Evolutionary conservation across 2,113 vertebrate species (phyloP).

Genomic region (Muntiacus reevesi): DNA sequence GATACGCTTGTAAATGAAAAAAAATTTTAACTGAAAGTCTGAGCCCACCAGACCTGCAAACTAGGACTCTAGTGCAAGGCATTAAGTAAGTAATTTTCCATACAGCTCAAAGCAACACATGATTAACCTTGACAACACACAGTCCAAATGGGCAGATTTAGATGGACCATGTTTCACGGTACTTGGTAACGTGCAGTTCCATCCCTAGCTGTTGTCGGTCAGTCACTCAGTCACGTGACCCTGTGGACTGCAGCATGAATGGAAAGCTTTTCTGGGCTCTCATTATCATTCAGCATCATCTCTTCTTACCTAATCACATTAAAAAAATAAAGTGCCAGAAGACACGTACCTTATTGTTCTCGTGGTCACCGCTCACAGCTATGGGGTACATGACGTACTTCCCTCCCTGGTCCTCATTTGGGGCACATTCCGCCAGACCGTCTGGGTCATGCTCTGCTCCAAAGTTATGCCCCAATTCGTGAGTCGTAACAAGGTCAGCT

Average conservation of each 20-base stretch:
- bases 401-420: constrained; percentile 94
- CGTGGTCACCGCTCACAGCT: constrained; percentile 97
- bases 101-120: background rate
- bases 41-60: background rate
- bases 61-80: background rate
- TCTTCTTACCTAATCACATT: background rate
- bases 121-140: background rate
- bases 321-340: background rate
- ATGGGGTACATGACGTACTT: constrained; percentile 99
- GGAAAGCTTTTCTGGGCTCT: background rate
- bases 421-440: constrained; percentile 89
- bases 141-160: background rate
- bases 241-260: background rate
- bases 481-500: constrained; percentile 97
- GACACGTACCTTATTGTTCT: constrained; percentile 94
- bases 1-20: background rate
- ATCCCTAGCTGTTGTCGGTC: background rate
- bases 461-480: constrained; percentile 98
- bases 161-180: background rate
- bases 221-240: background rate
- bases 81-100: background rate
- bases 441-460: constrained; percentile 98
- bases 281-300: fast-evolving
- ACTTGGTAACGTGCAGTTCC: background rate
- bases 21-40: background rate